phyloP scores from a whole-genome alignment of 2,113 vertebrate species.

The Perca schrenkii region DNA sequence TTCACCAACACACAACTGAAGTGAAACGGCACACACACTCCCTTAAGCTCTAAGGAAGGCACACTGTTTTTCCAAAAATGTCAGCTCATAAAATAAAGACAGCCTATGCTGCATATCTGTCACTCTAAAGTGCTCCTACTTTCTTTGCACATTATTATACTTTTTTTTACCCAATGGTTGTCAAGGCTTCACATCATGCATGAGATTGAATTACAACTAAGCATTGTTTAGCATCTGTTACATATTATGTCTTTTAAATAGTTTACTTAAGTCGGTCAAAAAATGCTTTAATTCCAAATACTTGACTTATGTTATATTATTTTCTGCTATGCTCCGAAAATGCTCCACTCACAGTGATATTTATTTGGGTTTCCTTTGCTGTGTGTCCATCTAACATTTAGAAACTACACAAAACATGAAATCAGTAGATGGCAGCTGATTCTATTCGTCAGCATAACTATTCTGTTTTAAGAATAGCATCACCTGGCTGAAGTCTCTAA shows the following conservation, averaged over 20 bases:
- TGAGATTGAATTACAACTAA: neutral
- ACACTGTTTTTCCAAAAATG: neutral
- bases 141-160: neutral
- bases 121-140: conserved; percentile 15
- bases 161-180: neutral
- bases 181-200: neutral
- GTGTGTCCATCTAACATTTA: neutral
- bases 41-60: neutral
- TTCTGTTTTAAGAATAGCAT: conserved; percentile 5
- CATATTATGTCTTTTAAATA: neutral
- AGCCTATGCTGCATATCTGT: conserved; percentile 15
- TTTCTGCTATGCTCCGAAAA: no score
- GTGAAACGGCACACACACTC: neutral
- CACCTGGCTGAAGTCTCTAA: conserved; percentile 23
- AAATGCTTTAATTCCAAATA: neutral
- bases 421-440: neutral
- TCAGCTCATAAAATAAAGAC: conserved; percentile 6
- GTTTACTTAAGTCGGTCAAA: neutral
- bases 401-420: neutral
- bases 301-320: neutral
- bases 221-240: neutral
- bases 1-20: neutral
- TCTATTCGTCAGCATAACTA: neutral
- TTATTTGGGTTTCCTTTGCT: neutral
- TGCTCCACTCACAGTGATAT: neutral